Percentiles rank a stretch among this genome's conserved stretches.
These are phyloP conservation scores for Drosophila pachea DNA, from an alignment of 1,140 invertebrate species.

Conservation along the genomic window DNA sequence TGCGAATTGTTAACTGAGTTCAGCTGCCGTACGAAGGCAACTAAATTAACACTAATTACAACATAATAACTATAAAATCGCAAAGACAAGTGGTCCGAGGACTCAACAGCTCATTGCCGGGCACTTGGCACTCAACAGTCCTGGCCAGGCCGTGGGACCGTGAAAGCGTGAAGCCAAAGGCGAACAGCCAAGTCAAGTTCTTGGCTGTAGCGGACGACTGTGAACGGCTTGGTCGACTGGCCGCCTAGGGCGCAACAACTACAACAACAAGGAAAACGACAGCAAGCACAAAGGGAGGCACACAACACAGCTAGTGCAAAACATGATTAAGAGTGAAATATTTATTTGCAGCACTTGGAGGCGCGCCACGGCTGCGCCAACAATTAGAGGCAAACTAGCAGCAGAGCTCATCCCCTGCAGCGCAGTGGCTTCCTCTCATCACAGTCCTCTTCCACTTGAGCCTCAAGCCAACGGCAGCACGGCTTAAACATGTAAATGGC, in stretches of 20 bases:
- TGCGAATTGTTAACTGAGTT: conserved; percentile 27
- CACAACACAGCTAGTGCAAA: conserved; percentile 56
- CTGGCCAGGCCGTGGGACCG: background rate
- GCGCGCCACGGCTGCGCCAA: conserved; percentile 64
- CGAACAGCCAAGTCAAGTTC: conserved; percentile 31
- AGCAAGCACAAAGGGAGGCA: conserved; percentile 52
- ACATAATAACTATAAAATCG: conserved; percentile 72
- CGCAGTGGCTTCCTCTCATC: background rate
- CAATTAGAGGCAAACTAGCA: conserved; percentile 66
- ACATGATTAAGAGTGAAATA: conserved; percentile 76
- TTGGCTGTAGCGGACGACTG: conserved; percentile 24
- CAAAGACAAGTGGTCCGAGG: conserved; percentile 63
- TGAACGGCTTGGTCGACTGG: conserved; percentile 8
- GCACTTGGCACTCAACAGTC: conserved; percentile 59
- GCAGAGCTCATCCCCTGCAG: conserved; percentile 1
- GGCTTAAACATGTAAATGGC: conserved; percentile 72
- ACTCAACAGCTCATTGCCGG: conserved; percentile 66
- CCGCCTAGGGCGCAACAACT: conserved; percentile 34
- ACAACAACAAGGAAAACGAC: conserved; percentile 43
- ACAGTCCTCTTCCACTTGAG: conserved; percentile 7
- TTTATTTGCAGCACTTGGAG: conserved; percentile 73
- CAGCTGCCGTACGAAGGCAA: conserved; percentile 38
- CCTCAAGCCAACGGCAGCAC: conserved; percentile 44
- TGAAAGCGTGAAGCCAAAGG: conserved; percentile 15
- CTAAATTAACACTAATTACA: conserved; percentile 73